Conservation (phyloP, 2,797 vertebrate genomes). For the Buceros bicornis region DNA sequence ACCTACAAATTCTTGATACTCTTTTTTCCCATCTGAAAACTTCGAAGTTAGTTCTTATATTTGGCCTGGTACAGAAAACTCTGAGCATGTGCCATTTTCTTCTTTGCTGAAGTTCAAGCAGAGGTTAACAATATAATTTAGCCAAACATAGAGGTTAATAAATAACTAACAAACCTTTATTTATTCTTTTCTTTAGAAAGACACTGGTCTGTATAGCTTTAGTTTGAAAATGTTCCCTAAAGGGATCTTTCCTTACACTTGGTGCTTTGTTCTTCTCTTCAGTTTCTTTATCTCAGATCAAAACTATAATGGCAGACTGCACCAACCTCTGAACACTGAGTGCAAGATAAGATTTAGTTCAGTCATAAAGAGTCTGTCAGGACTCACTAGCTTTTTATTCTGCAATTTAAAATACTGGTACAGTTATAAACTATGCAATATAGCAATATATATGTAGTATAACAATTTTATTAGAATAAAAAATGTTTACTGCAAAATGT, state of each 20-base stretch:
- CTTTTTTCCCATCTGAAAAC: neutral
- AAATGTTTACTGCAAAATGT: neutral
- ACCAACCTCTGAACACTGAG: neutral
- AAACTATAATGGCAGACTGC: neutral
- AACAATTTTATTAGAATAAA: neutral
- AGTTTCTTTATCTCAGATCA: constrained; percentile 6
- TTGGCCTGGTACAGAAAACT: neutral
- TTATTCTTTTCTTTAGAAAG: constrained; percentile 23
- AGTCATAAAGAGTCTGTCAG: neutral
- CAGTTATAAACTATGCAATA: neutral
- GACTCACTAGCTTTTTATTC: neutral
- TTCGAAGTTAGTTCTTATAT: neutral
- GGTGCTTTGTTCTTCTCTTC: constrained; percentile 37
- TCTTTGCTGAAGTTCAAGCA: constrained; percentile 25
- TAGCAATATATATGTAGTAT: neutral
- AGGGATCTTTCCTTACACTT: neutral
- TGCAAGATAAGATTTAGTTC: neutral
- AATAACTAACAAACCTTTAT: neutral
- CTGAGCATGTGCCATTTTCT: neutral
- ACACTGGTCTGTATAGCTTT: neutral
- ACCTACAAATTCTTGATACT: neutral
- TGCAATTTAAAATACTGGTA: neutral
- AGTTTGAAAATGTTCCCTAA: neutral
- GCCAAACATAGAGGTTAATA: constrained; percentile 28
- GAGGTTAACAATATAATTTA: constrained; percentile 30